These are phyloP conservation scores for Poeciliopsis paucimaculata DNA, from an alignment of 2,797 vertebrate genomes.

Conservation along the genomic window DNA sequence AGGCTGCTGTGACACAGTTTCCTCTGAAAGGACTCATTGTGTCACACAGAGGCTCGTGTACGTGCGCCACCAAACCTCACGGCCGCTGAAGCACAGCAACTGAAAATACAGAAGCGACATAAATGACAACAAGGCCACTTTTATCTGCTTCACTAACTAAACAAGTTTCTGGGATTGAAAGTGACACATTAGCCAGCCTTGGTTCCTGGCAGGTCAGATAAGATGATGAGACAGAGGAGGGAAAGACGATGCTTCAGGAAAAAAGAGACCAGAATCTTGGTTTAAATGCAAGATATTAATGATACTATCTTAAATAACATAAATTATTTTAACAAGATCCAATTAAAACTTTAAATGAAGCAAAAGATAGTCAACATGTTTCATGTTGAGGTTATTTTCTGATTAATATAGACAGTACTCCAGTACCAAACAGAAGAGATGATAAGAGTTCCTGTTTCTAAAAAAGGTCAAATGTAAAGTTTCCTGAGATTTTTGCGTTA, in stretches of 20 bases:
- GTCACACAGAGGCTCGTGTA: constrained; percentile 63
- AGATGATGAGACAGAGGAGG: constrained; percentile 17
- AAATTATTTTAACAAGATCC: background rate
- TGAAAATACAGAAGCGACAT: constrained; percentile 41
- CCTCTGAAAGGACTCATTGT: constrained; percentile 71
- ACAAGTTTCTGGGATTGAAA: constrained; percentile 38
- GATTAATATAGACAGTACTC: background rate
- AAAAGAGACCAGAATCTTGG: background rate
- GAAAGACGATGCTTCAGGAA: constrained; percentile 1
- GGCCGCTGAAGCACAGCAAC: constrained; percentile 43
- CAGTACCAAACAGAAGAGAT: background rate
- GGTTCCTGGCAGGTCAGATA: constrained; percentile 43
- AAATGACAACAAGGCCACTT: constrained; percentile 68
- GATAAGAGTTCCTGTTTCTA: background rate
- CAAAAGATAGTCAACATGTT: background rate
- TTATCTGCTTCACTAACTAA: constrained; percentile 64
- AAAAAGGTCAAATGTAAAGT: background rate
- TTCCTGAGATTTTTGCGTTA: constrained; percentile 26
- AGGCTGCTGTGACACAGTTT: constrained; percentile 30
- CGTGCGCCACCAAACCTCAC: constrained; percentile 44
- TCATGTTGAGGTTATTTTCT: background rate
- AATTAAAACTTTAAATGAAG: background rate
- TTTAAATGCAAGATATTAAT: background rate
- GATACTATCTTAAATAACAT: background rate
- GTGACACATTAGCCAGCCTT: constrained; percentile 20